A percentile compares a stretch with the other conserved stretches of the same genome.
phyloP scores from a whole-genome alignment of 2,113 vertebrate genomes.

The Lagenorhynchus albirostris region DNA sequence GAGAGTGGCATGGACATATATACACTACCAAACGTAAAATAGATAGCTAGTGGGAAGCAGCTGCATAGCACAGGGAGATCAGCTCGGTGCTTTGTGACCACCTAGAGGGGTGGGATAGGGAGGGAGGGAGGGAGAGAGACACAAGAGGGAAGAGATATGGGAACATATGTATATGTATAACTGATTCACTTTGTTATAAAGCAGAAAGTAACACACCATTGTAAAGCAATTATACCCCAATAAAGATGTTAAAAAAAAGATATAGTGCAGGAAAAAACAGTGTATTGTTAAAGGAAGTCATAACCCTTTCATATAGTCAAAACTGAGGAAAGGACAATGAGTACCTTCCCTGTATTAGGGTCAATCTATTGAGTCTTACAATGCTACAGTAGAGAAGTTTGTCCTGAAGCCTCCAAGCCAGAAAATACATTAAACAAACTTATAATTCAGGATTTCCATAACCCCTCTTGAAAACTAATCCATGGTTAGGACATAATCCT shows the following conservation, averaged over 20 bases:
- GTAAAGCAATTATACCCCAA: no score
- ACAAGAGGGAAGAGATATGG: no score
- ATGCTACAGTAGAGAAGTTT: background rate
- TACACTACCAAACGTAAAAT: no score
- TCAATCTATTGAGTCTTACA: background rate
- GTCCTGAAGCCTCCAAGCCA: background rate
- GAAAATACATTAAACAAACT: background rate
- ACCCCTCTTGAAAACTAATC: background rate
- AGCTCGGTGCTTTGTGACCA: no score
- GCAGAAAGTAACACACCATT: no score
- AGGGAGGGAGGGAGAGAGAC: no score
- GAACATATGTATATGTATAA: no score
- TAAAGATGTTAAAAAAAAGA: background rate
- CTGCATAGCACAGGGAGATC: no score
- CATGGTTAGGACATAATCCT: background rate
- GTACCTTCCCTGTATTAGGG: background rate
- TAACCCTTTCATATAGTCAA: background rate
- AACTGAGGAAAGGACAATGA: background rate
- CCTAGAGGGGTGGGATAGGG: no score
- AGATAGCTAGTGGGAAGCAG: no score
- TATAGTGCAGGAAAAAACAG: background rate
- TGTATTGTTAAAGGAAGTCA: background rate
- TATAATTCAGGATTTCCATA: constrained; percentile 3
- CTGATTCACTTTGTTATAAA: no score
- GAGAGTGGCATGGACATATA: no score